Conservation (phyloP, 2,113 vertebrate species). For the Nansenia antarctica region DNA sequence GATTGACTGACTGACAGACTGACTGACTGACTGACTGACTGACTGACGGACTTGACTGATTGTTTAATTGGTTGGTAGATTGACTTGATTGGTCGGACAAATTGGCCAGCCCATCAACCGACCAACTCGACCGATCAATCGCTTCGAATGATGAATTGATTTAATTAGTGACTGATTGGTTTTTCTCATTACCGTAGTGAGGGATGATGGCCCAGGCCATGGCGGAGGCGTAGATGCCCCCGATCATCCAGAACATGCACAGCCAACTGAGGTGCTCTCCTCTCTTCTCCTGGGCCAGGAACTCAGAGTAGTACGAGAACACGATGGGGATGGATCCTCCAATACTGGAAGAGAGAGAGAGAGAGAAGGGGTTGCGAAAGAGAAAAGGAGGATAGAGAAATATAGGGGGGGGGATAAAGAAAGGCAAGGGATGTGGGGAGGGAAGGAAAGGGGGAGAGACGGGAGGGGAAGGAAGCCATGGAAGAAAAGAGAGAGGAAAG, state of each 20-base stretch:
- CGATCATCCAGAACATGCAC: slow-evolving; percentile 99
- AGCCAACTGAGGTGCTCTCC: slow-evolving; percentile 98
- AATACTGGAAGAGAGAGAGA: slow-evolving; percentile 72
- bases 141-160: no score
- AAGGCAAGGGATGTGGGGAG: neutral
- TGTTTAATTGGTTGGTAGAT: no score
- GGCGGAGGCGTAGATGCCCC: slow-evolving; percentile 94
- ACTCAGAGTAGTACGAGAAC: slow-evolving; percentile 98
- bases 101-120: no score
- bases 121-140: no score
- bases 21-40: no score
- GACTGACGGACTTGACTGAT: no score
- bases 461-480: neutral
- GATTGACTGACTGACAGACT: no score
- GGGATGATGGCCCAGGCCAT: slow-evolving; percentile 99
- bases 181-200: slow-evolving; percentile 86
- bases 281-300: slow-evolving; percentile 96
- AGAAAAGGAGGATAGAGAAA: neutral
- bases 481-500: neutral
- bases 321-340: slow-evolving; percentile 97
- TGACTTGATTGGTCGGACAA: no score
- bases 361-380: neutral
- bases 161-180: no score
- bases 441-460: neutral
- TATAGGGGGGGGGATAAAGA: neutral